phyloP scores from a whole-genome alignment of 2,113 vertebrate genomes.

The Vulpes vulpes region DNA sequence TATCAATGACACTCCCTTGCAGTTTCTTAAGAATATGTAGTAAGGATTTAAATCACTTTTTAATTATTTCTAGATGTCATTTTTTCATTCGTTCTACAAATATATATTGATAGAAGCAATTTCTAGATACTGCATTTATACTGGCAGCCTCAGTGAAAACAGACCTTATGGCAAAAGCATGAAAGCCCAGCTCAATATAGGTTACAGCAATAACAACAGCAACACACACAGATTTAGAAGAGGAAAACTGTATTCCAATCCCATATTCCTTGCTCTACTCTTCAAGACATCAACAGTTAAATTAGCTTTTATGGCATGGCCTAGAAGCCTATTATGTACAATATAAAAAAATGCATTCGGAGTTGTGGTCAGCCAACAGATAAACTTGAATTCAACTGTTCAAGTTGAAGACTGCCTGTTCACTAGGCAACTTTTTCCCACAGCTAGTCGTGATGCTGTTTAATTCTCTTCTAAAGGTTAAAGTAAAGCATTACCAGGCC shows the following conservation, averaged over 20 bases:
- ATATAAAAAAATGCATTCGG: neutral
- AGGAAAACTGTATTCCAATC: neutral
- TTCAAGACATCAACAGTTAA: neutral
- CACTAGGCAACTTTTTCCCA: neutral
- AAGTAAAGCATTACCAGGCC: constrained; percentile 73
- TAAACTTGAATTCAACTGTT: neutral
- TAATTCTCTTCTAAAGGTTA: constrained; percentile 74
- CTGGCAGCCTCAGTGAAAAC: neutral
- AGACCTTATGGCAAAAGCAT: neutral
- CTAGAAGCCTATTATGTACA: neutral
- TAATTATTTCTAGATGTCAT: neutral
- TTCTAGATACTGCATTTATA: neutral
- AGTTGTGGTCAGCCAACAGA: neutral
- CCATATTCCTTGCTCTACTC: neutral
- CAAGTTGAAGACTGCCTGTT: neutral
- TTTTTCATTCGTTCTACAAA: neutral
- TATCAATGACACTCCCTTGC: neutral
- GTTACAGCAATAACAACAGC: neutral
- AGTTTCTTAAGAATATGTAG: neutral
- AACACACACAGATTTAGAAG: neutral
- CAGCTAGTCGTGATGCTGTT: neutral
- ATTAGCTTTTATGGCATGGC: neutral
- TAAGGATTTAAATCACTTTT: constrained; percentile 32
- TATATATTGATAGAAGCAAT: neutral
- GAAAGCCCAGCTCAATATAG: neutral